Percentiles rank a stretch among this genome's conserved stretches.
phyloP scores from a whole-genome alignment of 2,888 invertebrate species.

The Argynnis bischoffii region DNA sequence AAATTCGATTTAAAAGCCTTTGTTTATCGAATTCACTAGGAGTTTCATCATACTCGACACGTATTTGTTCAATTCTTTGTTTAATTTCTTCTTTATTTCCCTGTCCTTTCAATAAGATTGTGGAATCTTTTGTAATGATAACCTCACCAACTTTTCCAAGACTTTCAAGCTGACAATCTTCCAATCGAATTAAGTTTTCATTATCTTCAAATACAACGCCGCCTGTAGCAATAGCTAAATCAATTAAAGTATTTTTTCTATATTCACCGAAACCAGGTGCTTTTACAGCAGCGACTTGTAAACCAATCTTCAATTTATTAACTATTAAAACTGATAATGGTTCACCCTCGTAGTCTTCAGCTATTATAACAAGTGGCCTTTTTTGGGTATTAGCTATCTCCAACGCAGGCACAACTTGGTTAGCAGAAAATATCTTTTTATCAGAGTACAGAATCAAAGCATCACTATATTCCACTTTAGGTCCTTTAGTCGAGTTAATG shows the following conservation, averaged over 20 bases:
- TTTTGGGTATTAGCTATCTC: conserved; percentile 95
- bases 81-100: conserved; percentile 90
- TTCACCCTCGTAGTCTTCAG: conserved; percentile 97
- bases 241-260: conserved; percentile 92
- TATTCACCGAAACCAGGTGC: conserved; percentile 98
- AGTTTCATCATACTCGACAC: conserved; percentile 90
- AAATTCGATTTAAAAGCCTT: conserved; percentile 93
- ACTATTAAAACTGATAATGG: conserved; percentile 95
- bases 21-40: conserved; percentile 95
- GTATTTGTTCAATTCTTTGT: conserved; percentile 89
- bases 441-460: conserved; percentile 95
- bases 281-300: conserved; percentile 96
- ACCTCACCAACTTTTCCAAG: conserved; percentile 94
- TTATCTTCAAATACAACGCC: conserved; percentile 97
- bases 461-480: conserved; percentile 98
- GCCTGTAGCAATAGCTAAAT: conserved; percentile 96
- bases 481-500: conserved; percentile 98
- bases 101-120: conserved; percentile 85
- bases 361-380: conserved; percentile 96
- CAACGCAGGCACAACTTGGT: conserved; percentile 96
- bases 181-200: conserved; percentile 91
- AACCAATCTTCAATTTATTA: conserved; percentile 92
- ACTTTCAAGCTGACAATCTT: conserved; percentile 91
- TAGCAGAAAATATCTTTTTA: conserved; percentile 97
- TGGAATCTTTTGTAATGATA: conserved; percentile 95